Conservation (phyloP, 2,888 invertebrate species). For the Caenorhabditis sp. region DNA sequence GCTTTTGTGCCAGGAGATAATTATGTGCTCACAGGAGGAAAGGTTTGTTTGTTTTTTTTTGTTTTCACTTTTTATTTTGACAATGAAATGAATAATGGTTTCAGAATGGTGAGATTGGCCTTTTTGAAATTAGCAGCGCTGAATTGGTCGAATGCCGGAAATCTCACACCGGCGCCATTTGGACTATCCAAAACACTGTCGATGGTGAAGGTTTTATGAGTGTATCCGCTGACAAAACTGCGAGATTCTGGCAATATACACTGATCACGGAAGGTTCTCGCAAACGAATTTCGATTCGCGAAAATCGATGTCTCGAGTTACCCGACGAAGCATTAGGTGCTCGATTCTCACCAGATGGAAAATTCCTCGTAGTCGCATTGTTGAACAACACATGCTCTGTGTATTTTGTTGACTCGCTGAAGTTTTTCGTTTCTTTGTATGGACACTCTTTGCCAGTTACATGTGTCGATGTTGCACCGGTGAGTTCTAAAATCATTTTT, state of each 20-base stretch:
- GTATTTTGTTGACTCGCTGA: slow-evolving; percentile 91
- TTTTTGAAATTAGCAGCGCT: slow-evolving; percentile 85
- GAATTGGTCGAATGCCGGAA: slow-evolving; percentile 80
- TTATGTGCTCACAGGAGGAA: slow-evolving; percentile 86
- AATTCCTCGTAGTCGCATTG: slow-evolving; percentile 85
- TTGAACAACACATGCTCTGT: slow-evolving; percentile 93
- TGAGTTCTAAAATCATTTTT: slow-evolving; percentile 19
- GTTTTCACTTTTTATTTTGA: no score
- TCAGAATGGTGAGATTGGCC: slow-evolving; percentile 79
- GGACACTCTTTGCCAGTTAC: slow-evolving; percentile 94
- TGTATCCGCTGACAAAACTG: slow-evolving; percentile 87
- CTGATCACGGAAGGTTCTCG: slow-evolving; percentile 73
- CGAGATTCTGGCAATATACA: slow-evolving; percentile 94
- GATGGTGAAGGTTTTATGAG: slow-evolving; percentile 74
- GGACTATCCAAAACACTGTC: slow-evolving; percentile 82
- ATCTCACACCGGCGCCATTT: slow-evolving; percentile 84
- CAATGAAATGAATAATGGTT: no score
- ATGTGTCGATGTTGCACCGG: slow-evolving; percentile 85
- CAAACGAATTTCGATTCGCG: slow-evolving; percentile 75
- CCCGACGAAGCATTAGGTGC: slow-evolving; percentile 87
- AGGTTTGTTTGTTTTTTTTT: slow-evolving; percentile 73
- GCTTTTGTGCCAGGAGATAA: slow-evolving; percentile 89
- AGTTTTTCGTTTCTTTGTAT: slow-evolving; percentile 92
- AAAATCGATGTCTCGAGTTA: slow-evolving; percentile 83
- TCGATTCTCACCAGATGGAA: slow-evolving; percentile 74